phyloP scores from a whole-genome alignment of 2,888 invertebrate genomes.

The Bugula neritina region DNA sequence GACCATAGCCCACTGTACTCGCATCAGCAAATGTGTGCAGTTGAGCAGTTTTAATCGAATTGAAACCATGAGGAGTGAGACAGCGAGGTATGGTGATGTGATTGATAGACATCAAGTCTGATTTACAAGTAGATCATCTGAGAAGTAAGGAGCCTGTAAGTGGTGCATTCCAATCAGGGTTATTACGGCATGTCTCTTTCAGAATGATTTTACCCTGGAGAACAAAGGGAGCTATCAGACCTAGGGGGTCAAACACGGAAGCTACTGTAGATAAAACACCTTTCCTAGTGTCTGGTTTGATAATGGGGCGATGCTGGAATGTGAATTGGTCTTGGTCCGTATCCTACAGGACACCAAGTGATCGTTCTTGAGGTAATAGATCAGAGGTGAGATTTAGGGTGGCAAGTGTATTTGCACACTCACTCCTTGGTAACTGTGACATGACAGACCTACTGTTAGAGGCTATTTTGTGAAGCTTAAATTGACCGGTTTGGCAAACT shows the following conservation, averaged over 20 bases:
- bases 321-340: slow-evolving; percentile 31
- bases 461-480: slow-evolving; percentile 6
- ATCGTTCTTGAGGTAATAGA: slow-evolving; percentile 30
- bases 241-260: slow-evolving; percentile 33
- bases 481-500: not conserved
- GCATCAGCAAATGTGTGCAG: slow-evolving; percentile 27
- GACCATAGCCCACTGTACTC: slow-evolving; percentile 27
- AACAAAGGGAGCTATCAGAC: slow-evolving; percentile 32
- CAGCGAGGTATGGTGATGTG: slow-evolving; percentile 7
- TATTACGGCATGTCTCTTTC: slow-evolving; percentile 28
- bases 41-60: not conserved
- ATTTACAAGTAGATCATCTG: slow-evolving; percentile 9
- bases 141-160: slow-evolving; percentile 1
- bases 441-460: not conserved
- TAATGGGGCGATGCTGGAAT: slow-evolving; percentile 27
- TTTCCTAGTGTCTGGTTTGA: slow-evolving; percentile 31
- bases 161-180: slow-evolving; percentile 27
- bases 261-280: slow-evolving; percentile 32
- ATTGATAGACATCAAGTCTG: not conserved
- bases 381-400: slow-evolving; percentile 24
- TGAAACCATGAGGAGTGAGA: not conserved
- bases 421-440: slow-evolving; percentile 2
- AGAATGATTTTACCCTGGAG: slow-evolving; percentile 29
- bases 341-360: slow-evolving; percentile 34
- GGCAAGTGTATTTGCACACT: not conserved